These are phyloP conservation scores for Sinhomidia bicolor DNA, from an alignment of 2,888 invertebrate genomes.

Conservation along the genomic window DNA sequence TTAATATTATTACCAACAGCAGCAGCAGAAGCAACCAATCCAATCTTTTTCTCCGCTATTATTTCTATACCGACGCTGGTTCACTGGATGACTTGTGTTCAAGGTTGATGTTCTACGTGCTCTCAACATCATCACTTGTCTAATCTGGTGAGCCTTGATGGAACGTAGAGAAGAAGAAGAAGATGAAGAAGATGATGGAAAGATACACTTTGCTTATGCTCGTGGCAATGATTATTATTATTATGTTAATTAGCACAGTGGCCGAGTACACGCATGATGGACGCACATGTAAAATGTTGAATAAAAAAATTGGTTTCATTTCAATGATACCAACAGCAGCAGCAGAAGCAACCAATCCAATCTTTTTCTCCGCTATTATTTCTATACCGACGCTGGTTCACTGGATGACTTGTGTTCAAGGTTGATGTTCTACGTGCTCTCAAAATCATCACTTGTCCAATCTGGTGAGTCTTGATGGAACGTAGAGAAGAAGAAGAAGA, in stretches of 20 bases:
- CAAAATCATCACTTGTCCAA: background rate
- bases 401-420: background rate
- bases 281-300: background rate
- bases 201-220: conserved; percentile 41
- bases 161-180: no score
- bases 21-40: conserved; percentile 21
- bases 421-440: background rate
- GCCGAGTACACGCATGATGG: background rate
- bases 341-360: conserved; percentile 28
- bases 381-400: no score
- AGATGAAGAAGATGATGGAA: conserved; percentile 46
- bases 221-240: conserved; percentile 61
- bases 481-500: no score
- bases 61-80: background rate
- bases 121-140: background rate
- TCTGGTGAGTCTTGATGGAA: background rate
- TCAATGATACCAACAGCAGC: no score
- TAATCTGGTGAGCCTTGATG: background rate
- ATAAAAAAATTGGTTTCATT: no score
- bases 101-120: background rate
- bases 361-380: background rate
- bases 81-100: background rate
- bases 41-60: background rate
- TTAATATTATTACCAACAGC: background rate
- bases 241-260: conserved; percentile 47